Evolutionary conservation across 37 sponge, comb jelly and placozoan genomes (phyloP), one percentile per base, ranked within the genome.

Genomic region (Crambe crambe): DNA sequence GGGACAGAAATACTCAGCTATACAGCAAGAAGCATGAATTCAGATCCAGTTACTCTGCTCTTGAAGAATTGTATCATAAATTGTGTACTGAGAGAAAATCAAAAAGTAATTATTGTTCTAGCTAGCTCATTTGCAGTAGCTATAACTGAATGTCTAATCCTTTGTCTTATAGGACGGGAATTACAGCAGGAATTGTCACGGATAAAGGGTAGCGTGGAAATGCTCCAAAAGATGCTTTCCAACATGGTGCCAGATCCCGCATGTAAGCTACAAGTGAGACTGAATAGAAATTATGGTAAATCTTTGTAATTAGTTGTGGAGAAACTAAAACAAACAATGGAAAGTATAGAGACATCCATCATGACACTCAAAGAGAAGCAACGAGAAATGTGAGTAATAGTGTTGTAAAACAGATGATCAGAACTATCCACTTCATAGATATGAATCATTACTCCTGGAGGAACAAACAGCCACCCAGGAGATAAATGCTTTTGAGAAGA

Each of bases 301-400:
- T 56, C 35, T 42, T 62, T 51, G 4, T 35, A 90, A 88, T 67
- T 35, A 90, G 94, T 67, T 81, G 84, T 88, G 2, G 88, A 92
- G 29, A 81, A 65, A 57, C 40, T 95, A 27, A 91, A 89, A 31
- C 64, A 73, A 59, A 43, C 77, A 4, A 84, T 95, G 94, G 95
- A 95, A 59, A 83, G 82, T 2, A 92, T 86, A 37, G 95, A 95
- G 77, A 29, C 56, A 23, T 72, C 91, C 27, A 74, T 95, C 21
- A 29, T 68, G 34, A 18, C 37, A 18, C 89, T 95, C 63, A 95
- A 95, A 78, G 89, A 86, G 31, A 84, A 81, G 25, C 94, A 95
- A 20, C 77, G 83, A 47, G 82, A 78, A 63, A 37, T 83, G 93
- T 95, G 65, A 82, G 34, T 41, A 5, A n/a, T n/a, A n/a, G n/a